phyloP scores from a whole-genome alignment of 2,113 vertebrate species.

The Poecilia latipinna region DNA sequence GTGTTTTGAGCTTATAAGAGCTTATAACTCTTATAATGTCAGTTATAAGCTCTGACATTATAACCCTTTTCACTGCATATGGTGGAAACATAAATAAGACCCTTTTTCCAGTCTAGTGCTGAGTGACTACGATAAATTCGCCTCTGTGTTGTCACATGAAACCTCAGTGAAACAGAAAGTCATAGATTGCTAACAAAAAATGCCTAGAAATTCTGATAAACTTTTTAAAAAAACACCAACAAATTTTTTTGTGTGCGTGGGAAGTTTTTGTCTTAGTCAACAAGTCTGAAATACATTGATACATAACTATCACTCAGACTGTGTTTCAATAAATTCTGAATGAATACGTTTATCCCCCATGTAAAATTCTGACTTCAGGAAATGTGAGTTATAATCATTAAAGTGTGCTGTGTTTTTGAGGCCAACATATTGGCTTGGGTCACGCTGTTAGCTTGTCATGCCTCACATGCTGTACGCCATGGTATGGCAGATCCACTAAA shows the following conservation, averaged over 20 bases:
- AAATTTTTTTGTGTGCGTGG: too few relatives aligned
- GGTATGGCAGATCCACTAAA: slow-evolving; percentile 18
- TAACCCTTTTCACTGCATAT: neutral
- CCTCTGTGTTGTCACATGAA: neutral
- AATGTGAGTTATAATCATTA: neutral
- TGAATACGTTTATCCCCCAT: too few relatives aligned
- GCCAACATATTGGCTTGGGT: neutral
- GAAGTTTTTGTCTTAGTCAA: too few relatives aligned
- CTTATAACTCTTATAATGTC: too few relatives aligned
- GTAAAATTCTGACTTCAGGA: neutral
- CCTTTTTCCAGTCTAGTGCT: neutral
- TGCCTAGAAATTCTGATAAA: neutral
- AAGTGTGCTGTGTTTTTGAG: neutral
- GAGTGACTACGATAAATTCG: too few relatives aligned
- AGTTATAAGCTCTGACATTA: neutral
- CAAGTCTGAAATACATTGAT: too few relatives aligned
- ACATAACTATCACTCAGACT: too few relatives aligned
- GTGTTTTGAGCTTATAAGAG: too few relatives aligned
- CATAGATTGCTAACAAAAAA: neutral
- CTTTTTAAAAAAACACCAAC: neutral
- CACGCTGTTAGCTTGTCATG: slow-evolving; percentile 13
- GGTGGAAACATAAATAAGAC: neutral
- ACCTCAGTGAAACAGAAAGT: neutral
- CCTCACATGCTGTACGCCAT: slow-evolving; percentile 13
- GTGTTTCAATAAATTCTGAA: too few relatives aligned